Percentiles rank a stretch among this genome's conserved stretches.
phyloP scores from a whole-genome alignment of 2,113 vertebrate genomes.

The Okapia johnstoni region DNA sequence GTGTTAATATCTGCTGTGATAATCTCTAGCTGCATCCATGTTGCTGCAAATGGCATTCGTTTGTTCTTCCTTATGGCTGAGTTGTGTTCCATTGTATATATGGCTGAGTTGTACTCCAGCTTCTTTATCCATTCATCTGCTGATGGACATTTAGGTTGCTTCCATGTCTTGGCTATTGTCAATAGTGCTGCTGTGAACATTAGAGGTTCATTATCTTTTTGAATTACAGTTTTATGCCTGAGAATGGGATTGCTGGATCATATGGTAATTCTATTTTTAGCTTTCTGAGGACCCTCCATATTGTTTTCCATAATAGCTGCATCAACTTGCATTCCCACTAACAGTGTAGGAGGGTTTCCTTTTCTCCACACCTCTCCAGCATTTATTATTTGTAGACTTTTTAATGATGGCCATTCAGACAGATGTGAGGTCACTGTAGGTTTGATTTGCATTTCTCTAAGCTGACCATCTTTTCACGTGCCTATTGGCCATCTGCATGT shows the following conservation, averaged over 20 bases:
- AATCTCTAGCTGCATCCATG: neutral
- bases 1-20: neutral
- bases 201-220: neutral
- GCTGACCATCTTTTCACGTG: neutral
- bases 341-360: neutral
- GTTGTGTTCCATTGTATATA: neutral
- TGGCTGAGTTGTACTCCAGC: no score
- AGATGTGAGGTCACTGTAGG: neutral
- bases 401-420: neutral
- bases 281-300: neutral
- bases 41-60: neutral
- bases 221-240: neutral
- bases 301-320: neutral
- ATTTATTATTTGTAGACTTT: neutral
- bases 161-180: neutral
- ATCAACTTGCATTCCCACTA: neutral
- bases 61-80: neutral
- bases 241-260: neutral
- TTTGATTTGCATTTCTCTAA: neutral
- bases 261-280: neutral
- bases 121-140: neutral
- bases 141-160: neutral
- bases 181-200: neutral
- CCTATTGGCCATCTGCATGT: neutral
- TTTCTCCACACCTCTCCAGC: neutral